Evolutionary conservation across 1,140 invertebrate genomes (phyloP), one percentile per base, ranked within the genome.

Genomic region (Orussus abietinus): DNA sequence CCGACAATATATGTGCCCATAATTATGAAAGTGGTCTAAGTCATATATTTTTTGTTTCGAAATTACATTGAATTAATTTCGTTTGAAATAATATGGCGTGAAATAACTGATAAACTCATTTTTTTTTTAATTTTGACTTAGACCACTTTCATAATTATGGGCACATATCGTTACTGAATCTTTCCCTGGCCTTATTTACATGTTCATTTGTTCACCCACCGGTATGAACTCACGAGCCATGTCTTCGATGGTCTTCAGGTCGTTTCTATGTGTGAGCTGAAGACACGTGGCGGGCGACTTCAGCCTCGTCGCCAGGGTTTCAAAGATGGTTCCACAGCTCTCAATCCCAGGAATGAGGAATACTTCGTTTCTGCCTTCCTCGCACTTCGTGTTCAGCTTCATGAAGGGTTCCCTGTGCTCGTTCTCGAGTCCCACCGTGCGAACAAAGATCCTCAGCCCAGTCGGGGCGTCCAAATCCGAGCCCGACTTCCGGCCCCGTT

Each of bases 341-440:
- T 88, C 85, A 37, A 88, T 77, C 15, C 85, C 82, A 51, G 86
- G 81, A 18, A 87, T 59, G 7, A 86, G 63, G 50, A 86, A 86
- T 4, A 84, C 53, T 37, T 65, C 57, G 4, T 50, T 37, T 30
- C 47, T 51, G 2, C 61, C 64, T 7, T 49, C 33, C 11, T 64
- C 52, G 4, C 48, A 40, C 28, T 54, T 60, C 0, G 62, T 67
- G 2, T 41, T 35, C 11, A 77, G 37, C 37, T 62, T 55, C 4
- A 75, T 6, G 20, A 59, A 59, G 3, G 58, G 33, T 4, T 71
- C 46, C 0, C 42, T 13, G 14, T 39, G 51, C 3, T 62, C 17
- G 3, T 42, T 18, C n/a, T 64, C 46, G 6, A 52, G 47, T 2
- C 62, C 62, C 4, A 74, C 19, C 10, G 53, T 38, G 20, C 51